These are phyloP conservation scores for Neotoxoptera formosana DNA, from an alignment of 1,140 invertebrate species.

Conservation along the genomic window DNA sequence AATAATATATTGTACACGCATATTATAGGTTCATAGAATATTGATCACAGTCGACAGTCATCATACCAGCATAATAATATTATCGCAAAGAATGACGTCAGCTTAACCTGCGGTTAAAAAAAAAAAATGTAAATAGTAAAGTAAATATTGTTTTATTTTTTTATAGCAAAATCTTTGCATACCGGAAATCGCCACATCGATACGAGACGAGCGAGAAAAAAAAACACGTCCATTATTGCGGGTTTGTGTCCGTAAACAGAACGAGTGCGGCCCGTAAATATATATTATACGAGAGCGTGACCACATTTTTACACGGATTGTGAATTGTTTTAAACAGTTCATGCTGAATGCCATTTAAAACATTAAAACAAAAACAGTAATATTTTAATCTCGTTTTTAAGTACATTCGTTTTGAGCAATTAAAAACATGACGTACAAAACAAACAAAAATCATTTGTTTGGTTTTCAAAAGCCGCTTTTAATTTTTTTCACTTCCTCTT, in stretches of 20 bases:
- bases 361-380: not conserved
- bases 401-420: not conserved
- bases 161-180: not conserved
- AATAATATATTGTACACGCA: too few relatives aligned
- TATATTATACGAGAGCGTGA: not conserved
- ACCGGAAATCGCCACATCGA: not conserved
- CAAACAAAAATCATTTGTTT: conserved; percentile 2
- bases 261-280: not conserved
- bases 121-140: too few relatives aligned
- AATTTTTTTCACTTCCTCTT: not conserved
- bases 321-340: not conserved
- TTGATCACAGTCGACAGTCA: too few relatives aligned
- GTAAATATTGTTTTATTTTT: not conserved
- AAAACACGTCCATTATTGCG: not conserved
- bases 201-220: too few relatives aligned
- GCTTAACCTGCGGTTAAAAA: too few relatives aligned
- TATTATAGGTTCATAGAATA: too few relatives aligned
- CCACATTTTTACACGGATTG: not conserved
- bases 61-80: too few relatives aligned
- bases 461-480: not conserved
- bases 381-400: not conserved
- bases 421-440: not conserved
- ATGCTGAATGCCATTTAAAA: not conserved
- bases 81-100: too few relatives aligned
- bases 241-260: not conserved